These are phyloP conservation scores for Sepioteuthis lessoniana DNA, from an alignment of 2,888 invertebrate genomes.

Conservation along the genomic window DNA sequence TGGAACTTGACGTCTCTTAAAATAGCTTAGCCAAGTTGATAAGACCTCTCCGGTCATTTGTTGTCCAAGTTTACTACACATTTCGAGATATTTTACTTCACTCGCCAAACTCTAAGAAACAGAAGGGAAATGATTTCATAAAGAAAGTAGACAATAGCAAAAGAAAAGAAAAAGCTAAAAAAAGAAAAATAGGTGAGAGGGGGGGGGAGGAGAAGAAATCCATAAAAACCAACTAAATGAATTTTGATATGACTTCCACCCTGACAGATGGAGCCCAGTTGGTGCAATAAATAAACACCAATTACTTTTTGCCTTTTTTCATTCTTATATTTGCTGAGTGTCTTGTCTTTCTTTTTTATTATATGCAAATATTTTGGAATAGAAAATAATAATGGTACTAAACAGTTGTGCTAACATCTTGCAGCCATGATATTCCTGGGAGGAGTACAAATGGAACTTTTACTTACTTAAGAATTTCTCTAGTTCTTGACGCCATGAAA, in stretches of 20 bases:
- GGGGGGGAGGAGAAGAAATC: not conserved
- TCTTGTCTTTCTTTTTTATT: not conserved
- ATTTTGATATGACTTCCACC: conserved; percentile 14
- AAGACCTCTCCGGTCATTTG: not conserved
- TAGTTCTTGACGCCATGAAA: not conserved
- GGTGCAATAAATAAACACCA: not conserved
- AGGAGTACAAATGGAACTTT: not conserved
- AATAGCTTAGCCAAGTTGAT: not conserved
- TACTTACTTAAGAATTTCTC: not conserved
- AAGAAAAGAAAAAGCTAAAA: not conserved
- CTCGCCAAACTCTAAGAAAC: not conserved
- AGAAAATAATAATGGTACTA: not conserved
- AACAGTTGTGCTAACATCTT: conserved; percentile 8
- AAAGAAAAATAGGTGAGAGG: no score
- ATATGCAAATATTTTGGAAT: not conserved
- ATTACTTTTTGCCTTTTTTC: not conserved
- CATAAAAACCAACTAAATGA: not conserved
- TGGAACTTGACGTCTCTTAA: not conserved
- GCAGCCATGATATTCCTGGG: not conserved
- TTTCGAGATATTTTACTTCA: not conserved
- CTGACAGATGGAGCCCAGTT: not conserved
- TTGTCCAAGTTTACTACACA: not conserved
- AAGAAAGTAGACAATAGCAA: not conserved
- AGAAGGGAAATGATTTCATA: not conserved
- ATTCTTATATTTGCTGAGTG: not conserved